Evolutionary conservation across 2,888 invertebrate species (phyloP).

Genomic region (Cylloceria caligata): DNA sequence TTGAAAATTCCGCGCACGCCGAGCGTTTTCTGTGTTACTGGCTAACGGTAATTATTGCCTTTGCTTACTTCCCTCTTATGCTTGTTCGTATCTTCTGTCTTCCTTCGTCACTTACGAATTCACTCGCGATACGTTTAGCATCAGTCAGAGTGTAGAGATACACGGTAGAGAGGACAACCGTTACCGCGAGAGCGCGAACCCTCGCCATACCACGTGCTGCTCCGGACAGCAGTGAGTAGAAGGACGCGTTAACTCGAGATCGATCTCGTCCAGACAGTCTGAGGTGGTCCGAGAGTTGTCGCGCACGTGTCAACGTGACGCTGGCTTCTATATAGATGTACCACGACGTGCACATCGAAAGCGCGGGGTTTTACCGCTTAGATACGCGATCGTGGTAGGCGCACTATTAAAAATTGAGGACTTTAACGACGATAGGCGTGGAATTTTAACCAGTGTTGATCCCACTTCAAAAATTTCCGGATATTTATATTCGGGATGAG

Average conservation of each 20-base stretch:
- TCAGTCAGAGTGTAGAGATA: too few relatives aligned
- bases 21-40: not conserved
- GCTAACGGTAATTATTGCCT: slow-evolving; percentile 29
- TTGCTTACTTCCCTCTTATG: not conserved
- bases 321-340: not conserved
- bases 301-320: slow-evolving; percentile 47
- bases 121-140: not conserved
- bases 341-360: not conserved
- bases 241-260: slow-evolving; percentile 40
- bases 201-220: slow-evolving; percentile 29
- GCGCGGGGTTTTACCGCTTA: too few relatives aligned
- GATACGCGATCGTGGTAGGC: too few relatives aligned
- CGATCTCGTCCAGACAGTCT: slow-evolving; percentile 61
- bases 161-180: too few relatives aligned
- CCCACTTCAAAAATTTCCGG: too few relatives aligned
- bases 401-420: too few relatives aligned
- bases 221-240: not conserved
- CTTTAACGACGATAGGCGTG: too few relatives aligned
- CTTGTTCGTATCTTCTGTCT: too few relatives aligned
- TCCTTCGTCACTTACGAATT: not conserved
- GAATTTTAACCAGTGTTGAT: too few relatives aligned
- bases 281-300: slow-evolving; percentile 42
- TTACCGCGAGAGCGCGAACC: slow-evolving; percentile 23
- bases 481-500: too few relatives aligned
- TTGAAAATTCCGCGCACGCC: not conserved